Percentiles rank a stretch among this genome's conserved stretches.
These are phyloP conservation scores for Apostichopus japonicus DNA, from an alignment of 35 echinoderm and acorn worm genomes.

Conservation along the genomic window DNA sequence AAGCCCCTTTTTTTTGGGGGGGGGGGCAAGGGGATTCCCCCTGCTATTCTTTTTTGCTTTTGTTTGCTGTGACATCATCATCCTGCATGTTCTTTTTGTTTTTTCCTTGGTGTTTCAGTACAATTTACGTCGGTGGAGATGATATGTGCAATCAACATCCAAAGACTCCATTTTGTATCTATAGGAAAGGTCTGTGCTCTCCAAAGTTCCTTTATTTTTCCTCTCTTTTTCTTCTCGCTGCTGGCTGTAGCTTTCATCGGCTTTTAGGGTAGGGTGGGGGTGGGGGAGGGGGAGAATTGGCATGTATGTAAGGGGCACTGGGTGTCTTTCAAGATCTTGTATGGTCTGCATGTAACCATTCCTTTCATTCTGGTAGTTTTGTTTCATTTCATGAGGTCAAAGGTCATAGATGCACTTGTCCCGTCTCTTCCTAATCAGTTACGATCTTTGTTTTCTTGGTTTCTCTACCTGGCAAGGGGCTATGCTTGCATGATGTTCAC, in stretches of 20 bases:
- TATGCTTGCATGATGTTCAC: too few species aligned
- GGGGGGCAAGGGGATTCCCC: too few species aligned
- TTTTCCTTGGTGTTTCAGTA: slow-evolving; percentile 48
- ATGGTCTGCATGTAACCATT: not conserved
- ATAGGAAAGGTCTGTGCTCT: slow-evolving; percentile 44
- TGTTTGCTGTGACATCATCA: slow-evolving; percentile 8
- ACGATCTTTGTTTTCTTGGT: not conserved
- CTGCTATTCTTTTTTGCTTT: not conserved
- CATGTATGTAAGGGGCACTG: too few species aligned
- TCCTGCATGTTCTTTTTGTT: slow-evolving; percentile 24
- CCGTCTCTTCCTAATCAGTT: not conserved
- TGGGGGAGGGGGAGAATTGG: too few species aligned
- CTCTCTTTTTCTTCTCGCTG: not conserved
- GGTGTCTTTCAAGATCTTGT: not conserved
- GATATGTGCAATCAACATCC: slow-evolving; percentile 50
- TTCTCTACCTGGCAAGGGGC: not conserved
- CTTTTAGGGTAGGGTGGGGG: not conserved
- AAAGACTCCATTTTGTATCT: slow-evolving; percentile 58
- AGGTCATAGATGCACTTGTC: not conserved
- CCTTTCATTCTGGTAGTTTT: too few species aligned
- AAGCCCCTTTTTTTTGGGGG: not conserved
- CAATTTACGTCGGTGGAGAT: slow-evolving; percentile 56
- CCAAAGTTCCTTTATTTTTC: not conserved
- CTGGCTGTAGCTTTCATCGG: not conserved
- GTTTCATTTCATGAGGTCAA: not conserved